Percentiles rank a stretch among this genome's conserved stretches.
Conservation (phyloP, 2,113 vertebrate genomes). For the Antechinus stuartii region DNA sequence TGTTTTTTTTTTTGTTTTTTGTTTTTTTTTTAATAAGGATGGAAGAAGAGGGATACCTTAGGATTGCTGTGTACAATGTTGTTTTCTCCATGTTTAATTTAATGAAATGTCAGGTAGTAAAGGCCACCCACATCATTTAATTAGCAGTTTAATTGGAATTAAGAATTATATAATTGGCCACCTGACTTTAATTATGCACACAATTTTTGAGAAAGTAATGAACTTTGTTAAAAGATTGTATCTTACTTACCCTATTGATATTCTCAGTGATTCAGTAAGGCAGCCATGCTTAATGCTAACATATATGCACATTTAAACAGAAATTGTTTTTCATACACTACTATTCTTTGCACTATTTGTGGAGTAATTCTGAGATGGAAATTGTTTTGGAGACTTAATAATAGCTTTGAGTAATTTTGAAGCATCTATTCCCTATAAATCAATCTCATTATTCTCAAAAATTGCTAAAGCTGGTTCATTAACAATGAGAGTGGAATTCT, state of each 20-base stretch:
- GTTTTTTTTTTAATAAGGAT: neutral
- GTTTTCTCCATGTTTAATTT: neutral
- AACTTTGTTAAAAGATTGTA: neutral
- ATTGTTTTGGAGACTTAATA: neutral
- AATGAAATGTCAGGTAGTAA: conserved; percentile 37
- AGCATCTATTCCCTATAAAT: neutral
- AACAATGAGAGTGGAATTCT: neutral
- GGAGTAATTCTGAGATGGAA: neutral
- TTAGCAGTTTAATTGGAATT: conserved; percentile 52
- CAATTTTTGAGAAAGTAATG: neutral
- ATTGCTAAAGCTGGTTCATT: neutral
- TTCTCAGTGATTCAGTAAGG: neutral
- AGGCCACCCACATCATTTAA: conserved; percentile 14
- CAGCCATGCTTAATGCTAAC: neutral
- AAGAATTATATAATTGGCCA: conserved; percentile 18
- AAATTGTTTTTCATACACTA: neutral
- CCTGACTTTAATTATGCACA: neutral
- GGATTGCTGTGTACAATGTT: neutral
- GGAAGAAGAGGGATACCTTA: neutral
- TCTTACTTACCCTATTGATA: neutral
- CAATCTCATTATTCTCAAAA: neutral
- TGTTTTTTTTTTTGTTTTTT: too few relatives aligned
- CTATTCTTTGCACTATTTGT: neutral
- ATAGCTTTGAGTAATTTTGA: neutral
- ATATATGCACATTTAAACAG: neutral